phyloP scores from a whole-genome alignment of 2,888 invertebrate genomes.

The Perithous albicinctus region DNA sequence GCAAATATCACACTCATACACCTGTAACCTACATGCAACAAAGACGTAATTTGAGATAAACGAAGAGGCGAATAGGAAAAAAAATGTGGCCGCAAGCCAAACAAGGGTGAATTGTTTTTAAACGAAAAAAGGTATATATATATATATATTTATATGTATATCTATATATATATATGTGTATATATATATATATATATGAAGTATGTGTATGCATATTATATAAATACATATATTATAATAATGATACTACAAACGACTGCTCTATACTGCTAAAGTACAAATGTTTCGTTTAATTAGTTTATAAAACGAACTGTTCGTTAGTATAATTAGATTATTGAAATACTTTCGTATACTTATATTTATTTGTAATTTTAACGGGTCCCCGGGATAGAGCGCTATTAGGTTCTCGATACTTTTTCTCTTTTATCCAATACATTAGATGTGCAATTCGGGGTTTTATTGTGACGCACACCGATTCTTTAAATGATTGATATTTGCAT shows the following conservation, averaged over 20 bases:
- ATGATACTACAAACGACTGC: constrained; percentile 83
- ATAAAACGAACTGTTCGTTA: constrained; percentile 75
- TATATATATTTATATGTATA: constrained; percentile 64
- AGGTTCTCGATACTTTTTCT: constrained; percentile 25
- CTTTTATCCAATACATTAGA: constrained; percentile 22
- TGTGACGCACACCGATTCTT: constrained; percentile 46
- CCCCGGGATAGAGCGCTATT: constrained; percentile 53
- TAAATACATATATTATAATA: constrained; percentile 71
- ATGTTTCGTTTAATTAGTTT: constrained; percentile 84
- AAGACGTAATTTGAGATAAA: constrained; percentile 64
- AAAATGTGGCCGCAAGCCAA: constrained; percentile 69
- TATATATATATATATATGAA: constrained; percentile 63
- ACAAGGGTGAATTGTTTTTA: constrained; percentile 74
- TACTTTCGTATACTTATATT: constrained; percentile 72
- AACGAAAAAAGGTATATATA: constrained; percentile 61
- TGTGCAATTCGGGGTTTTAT: constrained; percentile 27
- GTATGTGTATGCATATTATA: constrained; percentile 61
- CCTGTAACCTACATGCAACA: constrained; percentile 45
- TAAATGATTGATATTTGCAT: constrained; percentile 25
- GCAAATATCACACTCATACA: constrained; percentile 62
- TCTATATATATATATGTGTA: constrained; percentile 65
- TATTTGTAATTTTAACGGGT: constrained; percentile 64
- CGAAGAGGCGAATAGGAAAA: constrained; percentile 63
- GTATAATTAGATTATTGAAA: constrained; percentile 70
- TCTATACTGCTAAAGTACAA: constrained; percentile 85